Conservation (phyloP, 1,140 invertebrate genomes). For the Homalodisca vitripennis region DNA sequence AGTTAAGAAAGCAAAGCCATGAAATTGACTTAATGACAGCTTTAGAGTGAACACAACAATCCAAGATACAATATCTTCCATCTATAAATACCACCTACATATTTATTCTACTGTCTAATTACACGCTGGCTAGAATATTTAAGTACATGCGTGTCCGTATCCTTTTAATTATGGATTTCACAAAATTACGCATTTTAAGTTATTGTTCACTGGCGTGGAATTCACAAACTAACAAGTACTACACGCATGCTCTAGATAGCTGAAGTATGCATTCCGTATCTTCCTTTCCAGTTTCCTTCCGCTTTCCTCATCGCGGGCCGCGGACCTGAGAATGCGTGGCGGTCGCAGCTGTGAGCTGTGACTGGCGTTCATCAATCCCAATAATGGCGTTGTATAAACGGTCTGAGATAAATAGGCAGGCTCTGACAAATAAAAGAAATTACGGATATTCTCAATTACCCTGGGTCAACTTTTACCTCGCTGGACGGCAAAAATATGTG, state of each 20-base stretch:
- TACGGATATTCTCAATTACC: too few species aligned
- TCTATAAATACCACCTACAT: constrained; percentile 21
- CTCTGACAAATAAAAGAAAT: too few species aligned
- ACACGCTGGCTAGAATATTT: background rate
- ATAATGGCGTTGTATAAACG: too few species aligned
- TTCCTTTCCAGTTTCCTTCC: too few species aligned
- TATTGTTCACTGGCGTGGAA: constrained; percentile 1
- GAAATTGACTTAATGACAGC: constrained; percentile 23
- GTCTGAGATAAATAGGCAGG: too few species aligned
- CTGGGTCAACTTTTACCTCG: too few species aligned
- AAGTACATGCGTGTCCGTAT: constrained; percentile 1
- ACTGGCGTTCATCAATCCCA: too few species aligned
- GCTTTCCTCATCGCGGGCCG: too few species aligned
- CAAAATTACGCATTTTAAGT: constrained; percentile 15
- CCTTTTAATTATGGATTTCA: constrained; percentile 4
- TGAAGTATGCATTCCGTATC: too few species aligned
- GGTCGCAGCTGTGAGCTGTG: too few species aligned
- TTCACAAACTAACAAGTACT: background rate
- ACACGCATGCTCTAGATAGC: background rate
- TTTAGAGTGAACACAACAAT: background rate
- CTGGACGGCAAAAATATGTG: too few species aligned
- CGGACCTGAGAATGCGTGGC: too few species aligned
- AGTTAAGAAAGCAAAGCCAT: constrained; percentile 19
- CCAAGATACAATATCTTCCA: constrained; percentile 19
- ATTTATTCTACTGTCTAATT: constrained; percentile 24